Evolutionary conservation across 2,888 invertebrate species (phyloP), one percentile per base, ranked within the genome.

Genomic region (Aricia artaxerxes): DNA sequence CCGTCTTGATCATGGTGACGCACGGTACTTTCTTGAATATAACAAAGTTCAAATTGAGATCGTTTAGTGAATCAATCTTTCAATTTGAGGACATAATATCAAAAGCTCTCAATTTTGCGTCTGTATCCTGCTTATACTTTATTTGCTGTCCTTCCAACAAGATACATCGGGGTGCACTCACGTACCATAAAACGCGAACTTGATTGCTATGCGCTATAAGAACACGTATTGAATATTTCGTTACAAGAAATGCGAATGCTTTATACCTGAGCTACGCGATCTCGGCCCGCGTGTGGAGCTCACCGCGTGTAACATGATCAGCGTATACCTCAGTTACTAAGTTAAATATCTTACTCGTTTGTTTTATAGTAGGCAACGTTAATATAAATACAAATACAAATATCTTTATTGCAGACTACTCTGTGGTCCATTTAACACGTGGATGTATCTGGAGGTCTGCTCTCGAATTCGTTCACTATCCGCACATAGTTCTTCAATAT

Each of bases 1-100:
- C 7, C 44, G 1, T 0, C 7, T 7, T 44, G 44, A 44, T 84
- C 84, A 84, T 84, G 84, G 84, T 84, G 11, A 24, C 24, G 24
- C 24, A 49, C 11, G 2, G 40, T 11, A 44, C 44, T 44, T 44
- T 44, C 4, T 13, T 53, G 3, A 13, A 53, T 57, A 16, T 16
- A 57, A 57, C 4, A 57, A 57, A 57, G 16, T 11, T 57, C 57
- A 16, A 57, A 16, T 4, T 61, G 61, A 31, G 3, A 11, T 31
- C 6, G 24, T 61, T n/a, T 69, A 0, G 11, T 31, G 11, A 38
- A 35, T 69, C 31, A 69, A 11, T 24, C 31, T 64, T 31, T 31
- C 64, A 9, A 64, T 69, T 38, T 69, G 1, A 31, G 31, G 64
- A 13, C 7, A 35, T 69, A 35, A 35, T 69, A 35, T 35, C 35